Percentiles rank a stretch among this genome's conserved stretches.
These are phyloP conservation scores for Hermetia illucens DNA, from an alignment of 1,140 invertebrate species.

Conservation along the genomic window DNA sequence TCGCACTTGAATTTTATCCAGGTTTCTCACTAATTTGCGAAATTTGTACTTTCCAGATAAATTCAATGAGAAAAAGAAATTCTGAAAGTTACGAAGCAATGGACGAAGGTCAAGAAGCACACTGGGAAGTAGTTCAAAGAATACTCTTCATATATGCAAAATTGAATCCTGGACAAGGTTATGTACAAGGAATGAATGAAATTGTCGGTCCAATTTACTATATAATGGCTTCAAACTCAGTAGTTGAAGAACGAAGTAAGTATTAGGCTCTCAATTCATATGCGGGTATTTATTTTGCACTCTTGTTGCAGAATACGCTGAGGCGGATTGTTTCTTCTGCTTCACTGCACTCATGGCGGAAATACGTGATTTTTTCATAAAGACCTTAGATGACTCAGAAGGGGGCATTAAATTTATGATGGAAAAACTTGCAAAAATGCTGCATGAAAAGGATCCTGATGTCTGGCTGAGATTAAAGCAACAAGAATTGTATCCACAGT, in stretches of 20 bases:
- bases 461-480: slow-evolving; percentile 61
- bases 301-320: slow-evolving; percentile 66
- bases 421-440: slow-evolving; percentile 55
- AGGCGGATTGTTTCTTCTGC: slow-evolving; percentile 95
- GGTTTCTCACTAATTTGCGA: too few species aligned
- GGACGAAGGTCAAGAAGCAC: slow-evolving; percentile 69
- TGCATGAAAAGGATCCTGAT: slow-evolving; percentile 61
- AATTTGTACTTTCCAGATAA: slow-evolving; percentile 33
- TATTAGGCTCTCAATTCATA: slow-evolving; percentile 7
- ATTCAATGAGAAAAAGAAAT: slow-evolving; percentile 50
- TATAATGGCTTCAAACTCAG: slow-evolving; percentile 82
- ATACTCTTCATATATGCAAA: slow-evolving; percentile 97
- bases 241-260: slow-evolving; percentile 63
- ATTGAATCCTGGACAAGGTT: slow-evolving; percentile 93
- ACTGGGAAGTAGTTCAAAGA: slow-evolving; percentile 95
- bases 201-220: slow-evolving; percentile 98
- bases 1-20: too few species aligned
- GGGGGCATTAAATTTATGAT: slow-evolving; percentile 79
- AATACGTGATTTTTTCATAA: slow-evolving; percentile 95
- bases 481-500: slow-evolving; percentile 85
- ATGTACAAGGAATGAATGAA: slow-evolving; percentile 99
- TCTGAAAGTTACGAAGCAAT: slow-evolving; percentile 67
- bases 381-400: slow-evolving; percentile 84
- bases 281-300: slow-evolving; percentile 2
- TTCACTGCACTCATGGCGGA: slow-evolving; percentile 96